Evolutionary conservation across 1,140 invertebrate genomes (phyloP).

Genomic region (Tetranychus cinnabarinus): DNA sequence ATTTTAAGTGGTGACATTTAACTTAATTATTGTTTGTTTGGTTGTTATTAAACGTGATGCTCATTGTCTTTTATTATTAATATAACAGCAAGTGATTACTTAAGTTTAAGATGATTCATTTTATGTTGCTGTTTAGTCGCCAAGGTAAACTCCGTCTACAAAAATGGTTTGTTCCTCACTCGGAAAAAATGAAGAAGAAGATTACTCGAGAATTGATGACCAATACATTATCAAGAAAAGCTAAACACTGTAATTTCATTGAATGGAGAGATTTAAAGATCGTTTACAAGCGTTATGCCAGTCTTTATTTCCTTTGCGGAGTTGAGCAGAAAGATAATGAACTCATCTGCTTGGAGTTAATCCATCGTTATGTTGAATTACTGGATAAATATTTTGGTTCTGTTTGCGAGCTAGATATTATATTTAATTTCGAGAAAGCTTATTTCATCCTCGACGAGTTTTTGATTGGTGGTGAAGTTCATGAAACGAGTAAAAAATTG

Average conservation of each 20-base stretch:
- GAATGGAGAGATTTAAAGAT: constrained; percentile 47
- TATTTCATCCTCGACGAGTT: constrained; percentile 97
- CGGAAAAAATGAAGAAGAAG: constrained; percentile 92
- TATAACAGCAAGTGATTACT: too few relatives aligned
- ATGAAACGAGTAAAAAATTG: constrained; percentile 97
- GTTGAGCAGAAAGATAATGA: constrained; percentile 95
- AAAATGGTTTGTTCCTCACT: constrained; percentile 68
- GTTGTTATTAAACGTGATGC: too few relatives aligned
- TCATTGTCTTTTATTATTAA: too few relatives aligned
- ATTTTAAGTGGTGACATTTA: too few relatives aligned
- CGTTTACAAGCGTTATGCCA: constrained; percentile 85
- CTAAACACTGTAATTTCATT: constrained; percentile 97
- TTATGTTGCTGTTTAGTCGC: constrained; percentile 91
- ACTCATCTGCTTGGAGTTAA: constrained; percentile 78
- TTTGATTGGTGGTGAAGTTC: constrained; percentile 84
- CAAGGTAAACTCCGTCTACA: constrained; percentile 92
- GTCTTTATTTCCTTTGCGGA: constrained; percentile 94
- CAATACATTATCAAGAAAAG: constrained; percentile 80
- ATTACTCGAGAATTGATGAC: constrained; percentile 93
- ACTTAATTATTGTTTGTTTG: too few relatives aligned
- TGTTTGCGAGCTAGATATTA: constrained; percentile 98
- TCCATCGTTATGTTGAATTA: constrained; percentile 91
- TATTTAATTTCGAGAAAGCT: constrained; percentile 99
- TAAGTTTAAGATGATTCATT: constrained; percentile 49
- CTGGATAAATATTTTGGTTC: constrained; percentile 98